Percentiles rank a stretch among this genome's conserved stretches.
phyloP scores from a whole-genome alignment of 2,888 invertebrate genomes.

The Penaeus monodon region DNA sequence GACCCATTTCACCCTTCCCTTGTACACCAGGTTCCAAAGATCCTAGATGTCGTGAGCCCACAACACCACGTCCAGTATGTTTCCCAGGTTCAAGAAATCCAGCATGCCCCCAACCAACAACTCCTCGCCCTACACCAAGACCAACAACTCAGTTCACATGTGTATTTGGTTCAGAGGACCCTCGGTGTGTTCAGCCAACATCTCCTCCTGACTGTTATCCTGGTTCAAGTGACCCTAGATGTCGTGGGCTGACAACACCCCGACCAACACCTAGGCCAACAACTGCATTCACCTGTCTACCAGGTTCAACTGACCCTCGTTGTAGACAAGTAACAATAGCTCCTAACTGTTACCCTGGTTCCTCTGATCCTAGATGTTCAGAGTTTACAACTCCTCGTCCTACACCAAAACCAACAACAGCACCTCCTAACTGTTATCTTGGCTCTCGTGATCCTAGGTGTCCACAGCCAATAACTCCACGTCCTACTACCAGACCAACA shows the following conservation, averaged over 20 bases:
- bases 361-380: slow-evolving; percentile 43
- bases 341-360: slow-evolving; percentile 48
- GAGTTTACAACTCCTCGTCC: slow-evolving; percentile 40
- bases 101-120: slow-evolving; percentile 66
- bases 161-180: slow-evolving; percentile 58
- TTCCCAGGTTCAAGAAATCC: slow-evolving; percentile 38
- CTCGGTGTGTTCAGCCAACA: slow-evolving; percentile 37
- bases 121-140: slow-evolving; percentile 66
- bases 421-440: slow-evolving; percentile 34
- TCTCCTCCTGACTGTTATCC: slow-evolving; percentile 24
- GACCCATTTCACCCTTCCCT: neutral
- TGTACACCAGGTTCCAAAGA: slow-evolving; percentile 68
- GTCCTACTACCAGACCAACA: neutral
- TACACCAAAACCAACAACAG: neutral
- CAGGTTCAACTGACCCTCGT: slow-evolving; percentile 56
- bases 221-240: slow-evolving; percentile 66
- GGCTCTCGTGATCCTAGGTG: slow-evolving; percentile 46
- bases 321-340: slow-evolving; percentile 67
- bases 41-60: slow-evolving; percentile 68
- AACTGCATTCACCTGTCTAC: slow-evolving; percentile 48
- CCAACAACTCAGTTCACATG: slow-evolving; percentile 43
- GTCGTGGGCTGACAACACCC: slow-evolving; percentile 26
- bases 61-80: slow-evolving; percentile 50
- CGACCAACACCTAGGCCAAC: slow-evolving; percentile 11
- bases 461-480: neutral